Evolutionary conservation across 2,113 vertebrate species (phyloP).

Genomic region (Rhynchomys soricoides): DNA sequence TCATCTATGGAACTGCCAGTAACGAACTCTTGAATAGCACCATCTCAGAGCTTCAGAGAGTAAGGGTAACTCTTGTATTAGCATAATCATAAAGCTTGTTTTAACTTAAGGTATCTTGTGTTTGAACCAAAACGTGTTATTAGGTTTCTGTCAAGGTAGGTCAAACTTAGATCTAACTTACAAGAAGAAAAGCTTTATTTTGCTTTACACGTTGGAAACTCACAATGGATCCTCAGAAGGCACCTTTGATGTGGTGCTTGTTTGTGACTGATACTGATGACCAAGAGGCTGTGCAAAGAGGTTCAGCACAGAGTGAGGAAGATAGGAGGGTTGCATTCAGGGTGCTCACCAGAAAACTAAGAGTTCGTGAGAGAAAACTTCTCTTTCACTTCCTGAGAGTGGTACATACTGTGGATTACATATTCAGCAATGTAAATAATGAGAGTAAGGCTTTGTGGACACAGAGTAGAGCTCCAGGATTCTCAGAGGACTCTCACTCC

Average conservation of each 20-base stretch:
- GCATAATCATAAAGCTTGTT: not conserved
- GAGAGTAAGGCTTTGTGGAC: not conserved
- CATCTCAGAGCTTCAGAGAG: not conserved
- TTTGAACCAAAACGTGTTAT: not conserved
- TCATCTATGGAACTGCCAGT: not conserved
- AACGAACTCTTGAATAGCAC: not conserved
- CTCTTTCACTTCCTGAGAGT: not conserved
- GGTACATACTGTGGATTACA: not conserved
- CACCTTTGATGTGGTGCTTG: too few relatives aligned
- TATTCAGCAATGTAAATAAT: not conserved
- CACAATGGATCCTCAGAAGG: not conserved
- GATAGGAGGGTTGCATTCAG: not conserved
- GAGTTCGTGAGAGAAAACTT: not conserved
- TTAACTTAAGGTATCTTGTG: not conserved
- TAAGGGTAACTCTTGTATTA: not conserved
- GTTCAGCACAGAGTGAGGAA: not conserved
- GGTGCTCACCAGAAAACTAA: not conserved
- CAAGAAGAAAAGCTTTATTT: not conserved
- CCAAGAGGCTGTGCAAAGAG: rapidly evolving
- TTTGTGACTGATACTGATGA: not conserved
- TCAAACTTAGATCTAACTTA: not conserved
- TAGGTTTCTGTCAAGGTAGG: not conserved
- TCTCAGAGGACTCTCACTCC: not conserved
- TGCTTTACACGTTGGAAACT: not conserved
- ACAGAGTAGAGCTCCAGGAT: not conserved